Evolutionary conservation across 2,113 vertebrate genomes (phyloP).

Genomic region (Pelecanus crispus): DNA sequence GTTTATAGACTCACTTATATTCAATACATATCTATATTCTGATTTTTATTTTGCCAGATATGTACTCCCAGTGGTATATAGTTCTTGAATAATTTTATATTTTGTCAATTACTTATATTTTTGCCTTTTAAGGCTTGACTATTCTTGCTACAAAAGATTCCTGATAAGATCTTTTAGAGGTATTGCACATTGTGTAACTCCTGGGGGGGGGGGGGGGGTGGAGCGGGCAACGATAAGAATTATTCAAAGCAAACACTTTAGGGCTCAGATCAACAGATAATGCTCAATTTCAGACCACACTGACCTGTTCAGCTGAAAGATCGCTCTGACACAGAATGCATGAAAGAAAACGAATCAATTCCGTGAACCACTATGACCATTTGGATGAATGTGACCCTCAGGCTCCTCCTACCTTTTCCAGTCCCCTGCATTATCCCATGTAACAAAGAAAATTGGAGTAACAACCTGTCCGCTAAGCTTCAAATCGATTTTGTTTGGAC

Average conservation of each 20-base stretch:
- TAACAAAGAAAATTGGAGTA: background rate
- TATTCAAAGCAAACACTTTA: constrained; percentile 36
- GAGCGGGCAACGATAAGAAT: background rate
- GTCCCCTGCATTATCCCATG: background rate
- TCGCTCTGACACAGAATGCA: constrained; percentile 29
- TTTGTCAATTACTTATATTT: background rate
- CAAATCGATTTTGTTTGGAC: background rate
- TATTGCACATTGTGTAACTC: constrained; percentile 11
- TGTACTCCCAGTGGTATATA: background rate
- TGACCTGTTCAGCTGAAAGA: constrained; percentile 27
- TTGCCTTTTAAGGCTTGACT: background rate
- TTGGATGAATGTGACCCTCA: background rate
- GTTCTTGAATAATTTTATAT: background rate
- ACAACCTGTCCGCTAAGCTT: background rate
- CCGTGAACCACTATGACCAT: background rate
- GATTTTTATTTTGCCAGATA: background rate
- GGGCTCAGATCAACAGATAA: constrained; percentile 28
- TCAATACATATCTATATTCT: background rate
- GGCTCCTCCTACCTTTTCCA: background rate
- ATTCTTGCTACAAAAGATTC: background rate
- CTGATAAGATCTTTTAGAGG: background rate
- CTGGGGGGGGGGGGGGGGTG: background rate
- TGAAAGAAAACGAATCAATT: background rate
- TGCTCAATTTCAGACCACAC: constrained; percentile 9
- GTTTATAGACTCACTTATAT: background rate